phyloP scores from a whole-genome alignment of 2,797 vertebrate species.

The Alauda arvensis region DNA sequence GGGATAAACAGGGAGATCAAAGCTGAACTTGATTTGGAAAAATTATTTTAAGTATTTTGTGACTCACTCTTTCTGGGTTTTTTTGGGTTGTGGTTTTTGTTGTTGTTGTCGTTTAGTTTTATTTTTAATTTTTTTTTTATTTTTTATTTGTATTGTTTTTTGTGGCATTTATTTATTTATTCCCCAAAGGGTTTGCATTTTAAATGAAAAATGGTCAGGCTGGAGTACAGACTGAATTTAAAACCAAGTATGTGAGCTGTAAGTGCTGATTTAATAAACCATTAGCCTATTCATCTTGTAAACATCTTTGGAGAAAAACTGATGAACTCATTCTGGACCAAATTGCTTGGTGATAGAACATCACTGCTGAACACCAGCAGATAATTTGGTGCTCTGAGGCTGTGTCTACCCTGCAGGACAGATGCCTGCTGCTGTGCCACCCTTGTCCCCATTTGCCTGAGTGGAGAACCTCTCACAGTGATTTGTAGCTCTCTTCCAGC shows the following conservation, averaged over 20 bases:
- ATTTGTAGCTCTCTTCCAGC: neutral
- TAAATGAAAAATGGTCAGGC: neutral
- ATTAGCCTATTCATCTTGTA: neutral
- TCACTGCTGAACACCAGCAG: neutral
- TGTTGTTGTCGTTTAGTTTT: accelerated
- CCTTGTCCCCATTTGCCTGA: neutral
- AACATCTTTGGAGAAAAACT: neutral
- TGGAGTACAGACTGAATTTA: neutral
- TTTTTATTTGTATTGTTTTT: neutral
- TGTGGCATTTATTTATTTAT: neutral
- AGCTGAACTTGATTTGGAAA: neutral
- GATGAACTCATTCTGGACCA: neutral
- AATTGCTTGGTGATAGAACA: neutral
- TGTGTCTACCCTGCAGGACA: neutral
- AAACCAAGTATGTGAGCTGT: neutral
- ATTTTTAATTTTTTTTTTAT: too few species aligned
- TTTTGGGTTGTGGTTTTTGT: neutral
- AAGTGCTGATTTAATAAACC: neutral
- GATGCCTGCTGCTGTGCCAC: neutral
- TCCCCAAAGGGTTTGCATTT: neutral
- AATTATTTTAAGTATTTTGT: neutral
- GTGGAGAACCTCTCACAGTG: neutral
- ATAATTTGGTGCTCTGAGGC: neutral
- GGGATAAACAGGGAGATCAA: neutral
- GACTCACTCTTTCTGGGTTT: neutral